Base-by-base conservation (phyloP, 1,140 invertebrate genomes). In the Platyura marginata region DNA sequence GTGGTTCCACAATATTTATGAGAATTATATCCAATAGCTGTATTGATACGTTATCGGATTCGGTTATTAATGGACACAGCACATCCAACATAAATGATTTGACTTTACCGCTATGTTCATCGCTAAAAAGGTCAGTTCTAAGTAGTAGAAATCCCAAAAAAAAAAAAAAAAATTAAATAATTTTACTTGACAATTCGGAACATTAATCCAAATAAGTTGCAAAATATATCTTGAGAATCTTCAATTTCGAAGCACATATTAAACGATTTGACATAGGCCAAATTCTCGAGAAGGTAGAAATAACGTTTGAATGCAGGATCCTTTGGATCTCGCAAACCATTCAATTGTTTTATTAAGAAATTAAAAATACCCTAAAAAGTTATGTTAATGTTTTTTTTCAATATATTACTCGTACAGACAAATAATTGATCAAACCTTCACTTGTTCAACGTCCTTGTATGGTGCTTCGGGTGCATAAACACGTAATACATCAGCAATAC, bases 391-490 rank as follows among this genome's bases (percentile, higher is more conserved):
- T n/a, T n/a, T n/a, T n/a, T n/a, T n/a, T n/a, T n/a, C n/a, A n/a
- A n/a, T n/a, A n/a, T n/a, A n/a, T 21, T 19, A 1, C 39, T 25
- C 23, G 43, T 25, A 43, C 8, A 4, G 10, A n/a, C 21, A 41
- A 23, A 22, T 41, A 48, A 45, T 54, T n/a, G n/a, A n/a, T n/a
- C n/a, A n/a, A n/a, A 75, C 72, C 63, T 84, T 87, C 39, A 96
- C 79, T 66, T 93, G 87, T 43, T 90, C 83, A 25, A 84, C 77
- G 61, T 96, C 90, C 65, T 92, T 94, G 59, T 95, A 98, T 0
- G 93, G 93, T 44, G 92, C 91, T 61, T 96, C 92, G n/a, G 93
- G 92, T 8, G 92, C 92, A 67, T 94, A 97, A n/a, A 98, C 88
- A 46, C 93, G 66, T 32, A 98, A 73, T 19, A 98, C 88, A 66